Conservation (phyloP, 2,113 vertebrate species). For the Mystacornis crossleyi region DNA sequence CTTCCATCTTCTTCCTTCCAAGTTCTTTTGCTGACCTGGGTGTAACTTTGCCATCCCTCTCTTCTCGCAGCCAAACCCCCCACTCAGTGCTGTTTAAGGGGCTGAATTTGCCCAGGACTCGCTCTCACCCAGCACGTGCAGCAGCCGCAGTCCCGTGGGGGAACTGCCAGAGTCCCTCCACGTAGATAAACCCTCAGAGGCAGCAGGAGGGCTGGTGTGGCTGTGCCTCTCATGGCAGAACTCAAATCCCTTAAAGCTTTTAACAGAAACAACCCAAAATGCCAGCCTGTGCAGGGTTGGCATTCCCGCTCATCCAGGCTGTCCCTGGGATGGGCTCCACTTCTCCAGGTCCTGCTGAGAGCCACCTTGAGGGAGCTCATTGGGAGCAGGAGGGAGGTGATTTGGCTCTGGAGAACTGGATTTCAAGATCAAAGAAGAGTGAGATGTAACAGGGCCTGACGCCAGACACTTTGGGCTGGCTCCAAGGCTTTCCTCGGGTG, state of each 20-base stretch:
- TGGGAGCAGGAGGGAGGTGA: neutral
- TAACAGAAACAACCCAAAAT: neutral
- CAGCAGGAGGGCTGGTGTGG: neutral
- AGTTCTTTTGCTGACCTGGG: neutral
- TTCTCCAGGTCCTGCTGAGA: neutral
- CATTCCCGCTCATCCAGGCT: neutral
- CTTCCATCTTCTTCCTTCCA: neutral
- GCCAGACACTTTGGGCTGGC: neutral
- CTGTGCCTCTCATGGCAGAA: neutral
- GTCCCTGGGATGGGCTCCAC: neutral
- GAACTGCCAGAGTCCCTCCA: neutral
- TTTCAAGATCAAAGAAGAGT: neutral
- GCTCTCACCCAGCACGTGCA: accelerated
- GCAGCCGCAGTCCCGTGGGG: accelerated
- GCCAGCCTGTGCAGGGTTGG: neutral
- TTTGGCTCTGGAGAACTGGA: neutral
- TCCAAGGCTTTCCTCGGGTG: neutral
- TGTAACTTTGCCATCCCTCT: neutral
- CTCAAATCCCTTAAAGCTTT: neutral
- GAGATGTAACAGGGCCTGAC: accelerated
- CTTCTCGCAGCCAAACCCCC: neutral
- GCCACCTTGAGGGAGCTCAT: neutral
- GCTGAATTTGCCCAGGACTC: neutral
- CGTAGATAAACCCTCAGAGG: neutral
- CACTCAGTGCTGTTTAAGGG: neutral